Base-by-base conservation (phyloP, 1,140 invertebrate genomes). In the Oreohelix idahoensis region DNA sequence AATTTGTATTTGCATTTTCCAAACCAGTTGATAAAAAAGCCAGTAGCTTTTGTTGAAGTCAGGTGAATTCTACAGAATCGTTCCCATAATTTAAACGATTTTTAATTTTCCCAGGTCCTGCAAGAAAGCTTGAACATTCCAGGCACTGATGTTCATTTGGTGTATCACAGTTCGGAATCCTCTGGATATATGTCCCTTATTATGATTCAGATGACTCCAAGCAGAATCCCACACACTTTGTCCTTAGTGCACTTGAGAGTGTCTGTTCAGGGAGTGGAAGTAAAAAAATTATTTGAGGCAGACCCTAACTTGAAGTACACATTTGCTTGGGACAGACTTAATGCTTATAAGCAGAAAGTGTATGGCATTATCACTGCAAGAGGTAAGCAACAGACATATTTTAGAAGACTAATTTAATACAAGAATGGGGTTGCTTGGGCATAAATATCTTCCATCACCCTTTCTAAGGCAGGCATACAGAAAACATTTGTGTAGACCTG, bases 311-410 rank as follows among this genome's bases (percentile, higher is more conserved):
- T 99, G 42, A 97, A 96, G 66, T 97, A 98, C 92, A 97, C 96
- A 0, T 99, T 98, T 91, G 96, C 97, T 0, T 99, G 98, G 98
- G 97, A 98, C 92, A 98, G 98, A 91, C 93, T 97, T 79, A 99
- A 99, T 92, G 97, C 98, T 36, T 99, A 99, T 92, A 97, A 97
- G 89, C 98, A 99, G 93, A 98, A 98, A 93, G 97, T 99, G 0
- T 93, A 93, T 86, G 94, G 93, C n/a, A 91, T 94, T 42, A 92
- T 93, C 0, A 91, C 89, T 53, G 93, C 92, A 26, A 92, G 88
- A 89, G 92, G 93, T 93, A 88, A 85, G 83, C 45, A 29, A 26
- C 4, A n/a, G n/a, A n/a, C n/a, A n/a, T n/a, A n/a, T n/a, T n/a
- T n/a, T n/a, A n/a, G n/a, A n/a, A n/a, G n/a, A n/a, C n/a, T n/a